Conservation (phyloP, 2,888 invertebrate species). For the Trachelus troglodyta region DNA sequence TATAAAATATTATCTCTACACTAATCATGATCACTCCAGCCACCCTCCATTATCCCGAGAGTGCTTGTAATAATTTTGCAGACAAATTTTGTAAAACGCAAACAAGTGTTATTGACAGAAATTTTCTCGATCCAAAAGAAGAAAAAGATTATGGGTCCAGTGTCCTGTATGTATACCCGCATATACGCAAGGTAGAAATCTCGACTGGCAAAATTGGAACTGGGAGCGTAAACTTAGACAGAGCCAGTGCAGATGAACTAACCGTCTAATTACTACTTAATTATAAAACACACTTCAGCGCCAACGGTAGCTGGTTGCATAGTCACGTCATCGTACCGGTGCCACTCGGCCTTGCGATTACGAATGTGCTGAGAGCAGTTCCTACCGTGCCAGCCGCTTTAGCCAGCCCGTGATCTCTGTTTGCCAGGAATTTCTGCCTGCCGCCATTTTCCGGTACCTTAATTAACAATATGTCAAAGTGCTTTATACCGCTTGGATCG, state of each 20-base stretch:
- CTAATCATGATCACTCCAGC: neutral
- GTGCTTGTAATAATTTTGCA: neutral
- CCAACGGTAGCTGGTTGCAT: slow-evolving; percentile 15
- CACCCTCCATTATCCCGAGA: neutral
- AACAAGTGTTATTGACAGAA: neutral
- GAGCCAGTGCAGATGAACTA: slow-evolving; percentile 17
- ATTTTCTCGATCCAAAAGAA: neutral
- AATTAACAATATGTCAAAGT: slow-evolving; percentile 33
- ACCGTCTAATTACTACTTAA: slow-evolving; percentile 39
- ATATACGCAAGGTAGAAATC: neutral
- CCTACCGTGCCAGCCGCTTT: neutral
- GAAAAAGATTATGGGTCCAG: neutral
- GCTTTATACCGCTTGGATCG: slow-evolving; percentile 5
- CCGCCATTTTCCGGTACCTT: slow-evolving; percentile 24
- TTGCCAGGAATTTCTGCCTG: slow-evolving; percentile 31
- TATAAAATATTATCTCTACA: neutral
- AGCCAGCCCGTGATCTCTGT: slow-evolving; percentile 8
- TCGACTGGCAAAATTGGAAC: neutral
- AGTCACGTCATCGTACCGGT: slow-evolving; percentile 10
- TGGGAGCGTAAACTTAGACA: neutral
- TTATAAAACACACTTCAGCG: slow-evolving; percentile 27
- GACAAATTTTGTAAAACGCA: neutral
- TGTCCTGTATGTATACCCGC: too few species aligned
- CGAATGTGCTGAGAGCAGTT: slow-evolving; percentile 14
- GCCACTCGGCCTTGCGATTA: slow-evolving; percentile 12